A percentile compares a stretch with the other conserved stretches of the same genome.
phyloP scores from a whole-genome alignment of 1,140 invertebrate genomes.

The Diachasma alloeum region DNA sequence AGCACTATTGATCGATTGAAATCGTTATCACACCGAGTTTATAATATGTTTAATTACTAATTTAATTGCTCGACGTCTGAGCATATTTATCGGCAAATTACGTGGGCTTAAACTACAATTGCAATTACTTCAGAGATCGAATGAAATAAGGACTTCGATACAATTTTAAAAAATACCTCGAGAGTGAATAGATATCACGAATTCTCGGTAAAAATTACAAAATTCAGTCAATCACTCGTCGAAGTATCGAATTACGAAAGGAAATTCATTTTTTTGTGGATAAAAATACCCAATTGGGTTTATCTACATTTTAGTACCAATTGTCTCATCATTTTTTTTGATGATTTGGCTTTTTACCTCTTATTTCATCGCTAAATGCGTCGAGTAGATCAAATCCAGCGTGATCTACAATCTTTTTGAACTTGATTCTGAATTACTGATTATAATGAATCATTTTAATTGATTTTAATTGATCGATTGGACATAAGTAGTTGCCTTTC shows the following conservation, averaged over 20 bases:
- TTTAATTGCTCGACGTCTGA: background rate
- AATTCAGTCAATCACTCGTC: background rate
- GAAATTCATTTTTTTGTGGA: background rate
- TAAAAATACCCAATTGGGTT: background rate
- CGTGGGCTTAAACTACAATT: background rate
- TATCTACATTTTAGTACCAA: no score
- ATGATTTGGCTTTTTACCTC: background rate
- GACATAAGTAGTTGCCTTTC: no score
- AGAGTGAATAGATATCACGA: background rate
- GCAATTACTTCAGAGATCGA: background rate
- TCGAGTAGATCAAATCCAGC: background rate
- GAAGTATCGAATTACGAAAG: background rate
- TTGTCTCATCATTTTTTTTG: background rate
- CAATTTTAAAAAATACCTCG: no score
- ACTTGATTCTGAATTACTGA: background rate
- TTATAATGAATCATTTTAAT: background rate
- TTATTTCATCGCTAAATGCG: background rate
- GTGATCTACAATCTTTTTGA: background rate
- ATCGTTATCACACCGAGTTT: background rate
- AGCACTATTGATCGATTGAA: background rate
- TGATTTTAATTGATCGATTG: background rate
- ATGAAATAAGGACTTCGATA: background rate
- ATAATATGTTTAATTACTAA: background rate
- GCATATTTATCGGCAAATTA: background rate
- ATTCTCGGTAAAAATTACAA: background rate